Percentiles rank a stretch among this genome's conserved stretches.
Evolutionary conservation across 1,140 invertebrate species (phyloP).

Genomic region (Tribolium madens): DNA sequence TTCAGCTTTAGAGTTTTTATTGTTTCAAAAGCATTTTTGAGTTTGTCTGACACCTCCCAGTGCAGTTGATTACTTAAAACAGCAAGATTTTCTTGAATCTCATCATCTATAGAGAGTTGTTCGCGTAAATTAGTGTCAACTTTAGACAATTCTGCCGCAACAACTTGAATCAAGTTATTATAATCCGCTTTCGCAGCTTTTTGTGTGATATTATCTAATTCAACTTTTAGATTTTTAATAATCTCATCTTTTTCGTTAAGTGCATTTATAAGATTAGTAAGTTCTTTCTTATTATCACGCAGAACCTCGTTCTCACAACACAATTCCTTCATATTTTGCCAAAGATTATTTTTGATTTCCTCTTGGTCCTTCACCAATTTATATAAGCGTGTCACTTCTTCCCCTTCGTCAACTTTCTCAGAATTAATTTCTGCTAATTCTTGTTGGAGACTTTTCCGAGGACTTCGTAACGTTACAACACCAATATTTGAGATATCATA

Average conservation of each 20-base stretch:
- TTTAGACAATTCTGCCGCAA: neutral
- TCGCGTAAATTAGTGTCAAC: neutral
- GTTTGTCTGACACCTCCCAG: neutral
- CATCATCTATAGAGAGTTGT: neutral
- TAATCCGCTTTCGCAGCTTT: neutral
- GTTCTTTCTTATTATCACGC: constrained; percentile 3
- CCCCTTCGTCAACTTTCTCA: neutral
- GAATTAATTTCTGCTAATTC: constrained; percentile 4
- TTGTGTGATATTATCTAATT: neutral
- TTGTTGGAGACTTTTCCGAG: neutral
- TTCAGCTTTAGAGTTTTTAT: neutral
- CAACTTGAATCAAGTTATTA: neutral
- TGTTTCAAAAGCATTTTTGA: neutral
- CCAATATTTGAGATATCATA: neutral
- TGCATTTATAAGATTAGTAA: neutral
- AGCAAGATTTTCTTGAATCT: neutral
- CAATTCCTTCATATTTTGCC: constrained; percentile 17
- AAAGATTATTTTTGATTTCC: constrained; percentile 28
- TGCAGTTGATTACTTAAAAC: neutral
- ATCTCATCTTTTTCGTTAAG: constrained; percentile 7
- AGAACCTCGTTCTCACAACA: neutral
- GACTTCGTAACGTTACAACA: neutral
- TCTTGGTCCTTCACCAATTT: constrained; percentile 34
- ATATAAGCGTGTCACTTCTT: constrained; percentile 11
- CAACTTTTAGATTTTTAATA: neutral